Percentiles rank a stretch among this genome's conserved stretches.
These are phyloP conservation scores for Callocephalon fimbriatum DNA, from an alignment of 2,113 vertebrate species.

Conservation along the genomic window DNA sequence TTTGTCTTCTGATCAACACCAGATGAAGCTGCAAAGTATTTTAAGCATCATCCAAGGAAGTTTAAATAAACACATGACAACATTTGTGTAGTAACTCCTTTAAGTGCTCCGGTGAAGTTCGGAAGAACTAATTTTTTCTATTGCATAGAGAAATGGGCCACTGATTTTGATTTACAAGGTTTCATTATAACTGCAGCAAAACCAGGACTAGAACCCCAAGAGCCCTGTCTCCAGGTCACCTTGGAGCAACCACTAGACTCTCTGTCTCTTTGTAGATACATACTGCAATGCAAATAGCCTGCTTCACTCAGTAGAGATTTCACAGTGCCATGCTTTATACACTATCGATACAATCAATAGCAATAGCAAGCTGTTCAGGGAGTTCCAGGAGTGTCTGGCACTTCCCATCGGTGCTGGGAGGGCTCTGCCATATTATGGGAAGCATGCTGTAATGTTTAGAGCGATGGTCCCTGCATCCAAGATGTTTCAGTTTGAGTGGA, in stretches of 20 bases:
- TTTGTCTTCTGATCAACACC: slow-evolving; percentile 4
- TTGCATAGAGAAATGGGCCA: not conserved
- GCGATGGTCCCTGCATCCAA: not conserved
- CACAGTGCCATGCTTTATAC: rapidly evolving
- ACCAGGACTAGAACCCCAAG: slow-evolving; percentile 40
- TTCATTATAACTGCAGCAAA: slow-evolving; percentile 49
- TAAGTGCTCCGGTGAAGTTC: not conserved
- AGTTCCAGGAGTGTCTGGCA: not conserved
- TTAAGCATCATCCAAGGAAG: not conserved
- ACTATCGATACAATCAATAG: not conserved
- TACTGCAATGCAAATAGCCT: not conserved
- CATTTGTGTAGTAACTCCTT: not conserved
- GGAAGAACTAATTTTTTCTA: not conserved
- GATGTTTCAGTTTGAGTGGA: not conserved
- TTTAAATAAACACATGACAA: not conserved
- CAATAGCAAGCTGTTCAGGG: not conserved
- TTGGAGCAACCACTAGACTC: not conserved
- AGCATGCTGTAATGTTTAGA: not conserved
- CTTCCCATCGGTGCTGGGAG: rapidly evolving
- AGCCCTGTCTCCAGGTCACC: not conserved
- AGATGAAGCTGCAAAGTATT: slow-evolving; percentile 5
- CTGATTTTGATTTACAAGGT: slow-evolving; percentile 17
- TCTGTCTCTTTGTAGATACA: not conserved
- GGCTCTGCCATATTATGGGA: not conserved
- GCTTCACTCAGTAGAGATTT: not conserved